phyloP scores from a whole-genome alignment of 2,113 vertebrate species.

The Ariopsis seemanni region DNA sequence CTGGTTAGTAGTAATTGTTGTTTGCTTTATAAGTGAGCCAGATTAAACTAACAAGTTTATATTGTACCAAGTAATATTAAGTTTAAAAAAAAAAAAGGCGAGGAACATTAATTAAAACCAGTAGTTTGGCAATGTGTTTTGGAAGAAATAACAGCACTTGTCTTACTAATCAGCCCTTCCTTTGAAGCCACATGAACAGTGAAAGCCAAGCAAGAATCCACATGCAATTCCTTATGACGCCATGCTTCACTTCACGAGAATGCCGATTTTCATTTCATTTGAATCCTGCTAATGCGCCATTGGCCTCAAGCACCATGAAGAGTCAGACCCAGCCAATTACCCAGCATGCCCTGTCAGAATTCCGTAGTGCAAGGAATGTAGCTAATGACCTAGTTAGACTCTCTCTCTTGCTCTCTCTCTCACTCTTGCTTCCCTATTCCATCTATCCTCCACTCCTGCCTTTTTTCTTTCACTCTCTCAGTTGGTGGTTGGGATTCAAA shows the following conservation, averaged over 20 bases:
- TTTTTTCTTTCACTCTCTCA: neutral
- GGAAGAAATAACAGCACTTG: neutral
- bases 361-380: neutral
- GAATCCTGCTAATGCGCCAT: slow-evolving; percentile 16
- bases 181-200: neutral
- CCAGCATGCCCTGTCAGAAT: slow-evolving; percentile 40
- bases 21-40: neutral
- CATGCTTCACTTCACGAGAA: neutral
- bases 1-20: neutral
- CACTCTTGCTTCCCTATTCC: neutral
- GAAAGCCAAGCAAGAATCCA: neutral
- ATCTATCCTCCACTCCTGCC: neutral
- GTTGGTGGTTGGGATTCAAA: neutral
- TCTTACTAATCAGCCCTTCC: neutral
- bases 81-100: neutral
- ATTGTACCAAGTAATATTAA: neutral
- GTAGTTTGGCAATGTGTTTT: neutral
- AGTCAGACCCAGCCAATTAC: slow-evolving; percentile 41
- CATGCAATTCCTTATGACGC: neutral
- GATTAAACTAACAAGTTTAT: neutral
- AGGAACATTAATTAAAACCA: neutral
- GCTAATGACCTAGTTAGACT: slow-evolving; percentile 32
- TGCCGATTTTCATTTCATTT: slow-evolving; percentile 19
- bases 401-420: neutral
- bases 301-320: slow-evolving; percentile 20